Evolutionary conservation across 2,888 invertebrate species (phyloP).

Genomic region (Tipula confusa): DNA sequence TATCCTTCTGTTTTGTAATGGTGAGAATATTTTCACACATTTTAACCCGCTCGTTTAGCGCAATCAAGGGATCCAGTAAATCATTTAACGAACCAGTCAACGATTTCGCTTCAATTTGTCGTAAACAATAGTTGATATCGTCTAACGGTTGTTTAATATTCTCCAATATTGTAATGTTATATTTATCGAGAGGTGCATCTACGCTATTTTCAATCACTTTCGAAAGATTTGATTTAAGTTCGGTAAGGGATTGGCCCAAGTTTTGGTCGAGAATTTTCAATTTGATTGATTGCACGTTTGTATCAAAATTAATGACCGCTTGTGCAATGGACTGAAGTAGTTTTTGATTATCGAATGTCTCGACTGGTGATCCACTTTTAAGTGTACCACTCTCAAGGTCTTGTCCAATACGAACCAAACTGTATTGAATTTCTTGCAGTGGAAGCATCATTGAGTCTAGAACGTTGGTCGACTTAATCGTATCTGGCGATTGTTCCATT

Average conservation of each 20-base stretch:
- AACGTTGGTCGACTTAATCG: slow-evolving; percentile 45
- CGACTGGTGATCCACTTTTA: slow-evolving; percentile 43
- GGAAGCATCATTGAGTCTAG: slow-evolving; percentile 54
- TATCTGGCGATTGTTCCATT: slow-evolving; percentile 44
- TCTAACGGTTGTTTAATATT: slow-evolving; percentile 54
- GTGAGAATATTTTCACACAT: slow-evolving; percentile 43
- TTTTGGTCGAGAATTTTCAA: neutral
- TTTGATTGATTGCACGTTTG: slow-evolving; percentile 44
- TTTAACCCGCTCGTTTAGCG: slow-evolving; percentile 43
- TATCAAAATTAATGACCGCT: slow-evolving; percentile 48
- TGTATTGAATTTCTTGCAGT: slow-evolving; percentile 56
- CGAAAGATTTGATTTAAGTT: slow-evolving; percentile 54
- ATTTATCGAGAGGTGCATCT: slow-evolving; percentile 47
- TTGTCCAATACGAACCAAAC: slow-evolving; percentile 51
- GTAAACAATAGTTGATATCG: slow-evolving; percentile 50
- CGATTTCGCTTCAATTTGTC: slow-evolving; percentile 48
- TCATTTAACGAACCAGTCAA: slow-evolving; percentile 46
- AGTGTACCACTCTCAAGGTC: slow-evolving; percentile 48
- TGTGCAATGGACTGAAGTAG: slow-evolving; percentile 49
- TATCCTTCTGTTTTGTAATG: slow-evolving; percentile 40
- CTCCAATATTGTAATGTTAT: slow-evolving; percentile 51
- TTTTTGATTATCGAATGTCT: slow-evolving; percentile 48
- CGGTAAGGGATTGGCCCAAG: slow-evolving; percentile 41
- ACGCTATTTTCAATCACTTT: slow-evolving; percentile 56
- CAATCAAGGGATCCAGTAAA: slow-evolving; percentile 46